Evolutionary conservation across 2,888 invertebrate species (phyloP).

Genomic region (Monopis laevigella): DNA sequence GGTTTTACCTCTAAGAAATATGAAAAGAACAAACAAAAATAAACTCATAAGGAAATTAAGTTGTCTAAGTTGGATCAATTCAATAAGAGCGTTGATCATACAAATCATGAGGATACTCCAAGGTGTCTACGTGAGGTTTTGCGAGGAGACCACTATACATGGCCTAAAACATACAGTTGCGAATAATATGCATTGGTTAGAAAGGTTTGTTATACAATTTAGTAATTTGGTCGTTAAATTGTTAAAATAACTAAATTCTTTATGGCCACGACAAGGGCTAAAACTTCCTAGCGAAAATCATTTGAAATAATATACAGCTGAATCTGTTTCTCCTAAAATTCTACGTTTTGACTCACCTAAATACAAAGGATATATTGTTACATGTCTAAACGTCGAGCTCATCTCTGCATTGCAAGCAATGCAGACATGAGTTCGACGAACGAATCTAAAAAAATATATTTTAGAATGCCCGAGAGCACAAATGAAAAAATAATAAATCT

Average conservation of each 20-base stretch:
- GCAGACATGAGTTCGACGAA: too few species aligned
- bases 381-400: too few species aligned
- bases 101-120: slow-evolving; percentile 22
- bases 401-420: too few species aligned
- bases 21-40: slow-evolving; percentile 13
- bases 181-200: slow-evolving; percentile 41
- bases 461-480: background rate
- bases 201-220: too few species aligned
- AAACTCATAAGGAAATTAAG: slow-evolving; percentile 11
- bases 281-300: too few species aligned
- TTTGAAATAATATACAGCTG: background rate
- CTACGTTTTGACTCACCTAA: background rate
- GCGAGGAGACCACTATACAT: slow-evolving; percentile 50
- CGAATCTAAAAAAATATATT: too few species aligned
- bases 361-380: too few species aligned
- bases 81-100: background rate
- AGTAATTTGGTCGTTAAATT: too few species aligned
- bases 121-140: slow-evolving; percentile 39
- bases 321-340: background rate
- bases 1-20: background rate
- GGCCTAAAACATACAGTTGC: slow-evolving; percentile 56
- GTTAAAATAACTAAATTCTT: too few species aligned
- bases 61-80: slow-evolving; percentile 1
- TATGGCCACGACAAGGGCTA: too few species aligned
- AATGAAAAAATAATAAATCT: background rate